Percentiles rank a stretch among this genome's conserved stretches.
Evolutionary conservation across 2,113 vertebrate species (phyloP).

Genomic region (Toxotes jaculatrix): DNA sequence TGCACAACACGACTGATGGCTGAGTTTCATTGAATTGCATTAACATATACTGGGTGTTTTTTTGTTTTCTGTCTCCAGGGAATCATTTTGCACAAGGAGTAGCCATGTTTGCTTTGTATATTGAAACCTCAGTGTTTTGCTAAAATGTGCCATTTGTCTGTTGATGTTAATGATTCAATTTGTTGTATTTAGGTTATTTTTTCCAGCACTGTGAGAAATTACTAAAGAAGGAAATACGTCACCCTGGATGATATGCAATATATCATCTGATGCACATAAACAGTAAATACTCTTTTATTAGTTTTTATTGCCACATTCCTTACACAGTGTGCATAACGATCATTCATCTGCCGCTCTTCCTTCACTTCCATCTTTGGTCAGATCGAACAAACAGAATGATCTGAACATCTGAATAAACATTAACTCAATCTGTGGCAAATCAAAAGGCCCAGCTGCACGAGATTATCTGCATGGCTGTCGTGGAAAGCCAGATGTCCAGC

Average conservation of each 20-base stretch:
- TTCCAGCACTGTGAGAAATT: not conserved
- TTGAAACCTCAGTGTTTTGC: not conserved
- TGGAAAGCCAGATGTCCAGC: constrained; percentile 58
- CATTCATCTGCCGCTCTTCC: constrained; percentile 16
- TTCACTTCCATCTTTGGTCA: constrained; percentile 46
- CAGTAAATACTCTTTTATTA: constrained; percentile 43
- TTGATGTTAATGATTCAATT: not conserved
- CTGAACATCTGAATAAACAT: constrained; percentile 18
- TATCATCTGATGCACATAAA: constrained; percentile 1
- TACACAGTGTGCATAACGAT: constrained; percentile 60
- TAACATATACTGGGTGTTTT: too few species aligned
- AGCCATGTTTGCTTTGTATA: not conserved
- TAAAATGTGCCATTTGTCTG: too few species aligned
- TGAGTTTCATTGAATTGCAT: too few species aligned
- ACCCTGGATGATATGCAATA: not conserved
- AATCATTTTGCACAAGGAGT: not conserved
- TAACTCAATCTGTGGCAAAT: constrained; percentile 40
- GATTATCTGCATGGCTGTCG: constrained; percentile 52
- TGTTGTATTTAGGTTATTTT: not conserved
- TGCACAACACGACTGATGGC: too few species aligned
- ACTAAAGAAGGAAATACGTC: not conserved
- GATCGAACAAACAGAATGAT: constrained; percentile 31
- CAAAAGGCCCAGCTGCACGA: constrained; percentile 38
- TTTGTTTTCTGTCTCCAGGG: not conserved
- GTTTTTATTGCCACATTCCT: constrained; percentile 72